Conservation (phyloP, 2,888 invertebrate species). For the Hartigia nigra region DNA sequence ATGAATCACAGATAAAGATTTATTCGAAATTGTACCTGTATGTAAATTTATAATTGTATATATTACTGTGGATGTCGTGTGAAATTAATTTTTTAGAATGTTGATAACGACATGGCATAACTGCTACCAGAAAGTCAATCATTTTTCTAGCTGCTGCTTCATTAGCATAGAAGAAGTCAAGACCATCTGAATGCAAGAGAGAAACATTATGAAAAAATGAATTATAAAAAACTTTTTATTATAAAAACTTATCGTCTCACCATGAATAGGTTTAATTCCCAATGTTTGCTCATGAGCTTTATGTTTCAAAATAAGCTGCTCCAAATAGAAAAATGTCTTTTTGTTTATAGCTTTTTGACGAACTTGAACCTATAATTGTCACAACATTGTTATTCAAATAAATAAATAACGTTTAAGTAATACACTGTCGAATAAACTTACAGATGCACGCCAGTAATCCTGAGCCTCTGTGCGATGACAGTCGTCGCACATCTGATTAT, state of each 20-base stretch:
- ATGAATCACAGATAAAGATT: background rate
- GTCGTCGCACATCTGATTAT: slow-evolving; percentile 96
- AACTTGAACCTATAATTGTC: slow-evolving; percentile 77
- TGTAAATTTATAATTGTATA: slow-evolving; percentile 96
- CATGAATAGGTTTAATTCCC: slow-evolving; percentile 87
- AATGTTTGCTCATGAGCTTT: slow-evolving; percentile 90
- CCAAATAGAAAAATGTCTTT: slow-evolving; percentile 97
- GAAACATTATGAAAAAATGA: slow-evolving; percentile 15
- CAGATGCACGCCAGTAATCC: slow-evolving; percentile 93
- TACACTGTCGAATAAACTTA: slow-evolving; percentile 49
- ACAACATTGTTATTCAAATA: background rate
- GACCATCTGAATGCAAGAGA: slow-evolving; percentile 75
- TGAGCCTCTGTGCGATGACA: slow-evolving; percentile 98
- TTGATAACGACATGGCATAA: slow-evolving; percentile 88
- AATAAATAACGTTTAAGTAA: slow-evolving; percentile 2
- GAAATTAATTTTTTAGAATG: slow-evolving; percentile 96
- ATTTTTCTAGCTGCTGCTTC: slow-evolving; percentile 94
- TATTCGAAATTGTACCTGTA: slow-evolving; percentile 66
- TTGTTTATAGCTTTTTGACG: slow-evolving; percentile 90
- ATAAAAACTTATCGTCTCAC: slow-evolving; percentile 61
- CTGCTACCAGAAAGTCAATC: slow-evolving; percentile 90
- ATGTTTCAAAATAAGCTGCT: slow-evolving; percentile 96
- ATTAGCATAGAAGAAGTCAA: slow-evolving; percentile 94
- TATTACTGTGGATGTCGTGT: slow-evolving; percentile 96
- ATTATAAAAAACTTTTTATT: slow-evolving; percentile 1